phyloP scores from a whole-genome alignment of 2,113 vertebrate species.

The Lonchura striata region DNA sequence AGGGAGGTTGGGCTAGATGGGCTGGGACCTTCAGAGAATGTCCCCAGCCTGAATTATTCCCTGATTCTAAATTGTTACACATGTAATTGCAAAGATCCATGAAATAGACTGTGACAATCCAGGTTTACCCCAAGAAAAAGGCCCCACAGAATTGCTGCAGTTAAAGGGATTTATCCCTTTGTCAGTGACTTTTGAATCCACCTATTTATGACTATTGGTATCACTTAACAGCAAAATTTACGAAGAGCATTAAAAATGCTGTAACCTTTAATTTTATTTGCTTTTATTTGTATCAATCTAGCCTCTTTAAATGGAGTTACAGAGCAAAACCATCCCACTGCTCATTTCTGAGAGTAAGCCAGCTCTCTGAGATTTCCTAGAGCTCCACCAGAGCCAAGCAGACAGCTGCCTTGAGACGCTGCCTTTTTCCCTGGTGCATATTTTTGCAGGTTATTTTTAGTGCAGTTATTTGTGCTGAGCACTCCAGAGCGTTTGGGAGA shows the following conservation, averaged over 20 bases:
- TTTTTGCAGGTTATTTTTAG: slow-evolving; percentile 33
- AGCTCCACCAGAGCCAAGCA: not conserved
- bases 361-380: not conserved
- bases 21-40: not conserved
- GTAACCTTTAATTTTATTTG: not conserved
- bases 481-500: not conserved
- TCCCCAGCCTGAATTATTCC: not conserved
- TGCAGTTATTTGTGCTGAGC: not conserved
- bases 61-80: not conserved
- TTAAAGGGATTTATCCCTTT: not conserved
- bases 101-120: not conserved
- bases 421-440: not conserved
- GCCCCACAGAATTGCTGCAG: not conserved
- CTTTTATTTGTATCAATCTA: not conserved
- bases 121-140: not conserved
- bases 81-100: not conserved
- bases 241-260: not conserved
- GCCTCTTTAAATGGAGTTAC: not conserved
- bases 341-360: not conserved
- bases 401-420: not conserved
- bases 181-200: not conserved
- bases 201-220: not conserved
- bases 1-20: not conserved
- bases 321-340: not conserved
- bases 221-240: not conserved